phyloP scores from a whole-genome alignment of 2,113 vertebrate genomes.

The Pungitius pungitius region DNA sequence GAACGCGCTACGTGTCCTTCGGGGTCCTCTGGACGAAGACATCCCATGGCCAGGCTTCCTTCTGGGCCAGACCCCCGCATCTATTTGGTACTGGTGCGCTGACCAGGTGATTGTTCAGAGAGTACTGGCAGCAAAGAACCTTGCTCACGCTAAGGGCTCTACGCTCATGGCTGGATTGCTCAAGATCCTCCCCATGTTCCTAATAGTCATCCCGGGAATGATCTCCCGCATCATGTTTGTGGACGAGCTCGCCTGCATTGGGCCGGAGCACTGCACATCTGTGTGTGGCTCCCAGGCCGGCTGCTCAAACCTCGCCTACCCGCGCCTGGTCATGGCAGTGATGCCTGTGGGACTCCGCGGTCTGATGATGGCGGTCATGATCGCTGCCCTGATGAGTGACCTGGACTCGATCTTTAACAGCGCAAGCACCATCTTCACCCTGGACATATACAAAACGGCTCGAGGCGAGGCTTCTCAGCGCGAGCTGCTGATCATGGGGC shows the following conservation, averaged over 20 bases:
- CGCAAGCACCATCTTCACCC: conserved; percentile 97
- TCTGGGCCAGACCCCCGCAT: conserved; percentile 96
- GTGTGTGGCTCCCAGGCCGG: conserved; percentile 95
- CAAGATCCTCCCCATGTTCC: conserved; percentile 96
- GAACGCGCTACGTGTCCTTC: conserved; percentile 88
- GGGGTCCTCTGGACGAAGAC: conserved; percentile 93
- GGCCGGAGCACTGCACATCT: conserved; percentile 95
- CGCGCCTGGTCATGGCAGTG: conserved; percentile 93
- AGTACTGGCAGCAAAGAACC: conserved; percentile 95
- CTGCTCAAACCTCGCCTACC: conserved; percentile 98
- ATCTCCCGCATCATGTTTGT: conserved; percentile 94
- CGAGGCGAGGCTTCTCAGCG: conserved; percentile 85
- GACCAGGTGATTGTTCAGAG: conserved; percentile 99
- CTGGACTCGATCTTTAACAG: conserved; percentile 99
- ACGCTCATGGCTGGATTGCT: conserved; percentile 97
- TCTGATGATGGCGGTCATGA: conserved; percentile 99
- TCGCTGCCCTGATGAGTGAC: conserved; percentile 98
- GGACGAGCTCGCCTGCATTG: conserved; percentile 94
- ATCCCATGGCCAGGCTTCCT: conserved; percentile 97
- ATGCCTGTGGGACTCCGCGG: conserved; percentile 95
- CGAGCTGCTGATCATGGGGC: conserved; percentile 92
- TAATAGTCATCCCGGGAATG: conserved; percentile 98
- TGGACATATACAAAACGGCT: conserved; percentile 93
- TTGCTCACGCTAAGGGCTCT: conserved; percentile 92
- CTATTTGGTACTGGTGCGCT: conserved; percentile 99